Evolutionary conservation across 2,113 vertebrate species (phyloP).

Genomic region (Hemiprocne comata): DNA sequence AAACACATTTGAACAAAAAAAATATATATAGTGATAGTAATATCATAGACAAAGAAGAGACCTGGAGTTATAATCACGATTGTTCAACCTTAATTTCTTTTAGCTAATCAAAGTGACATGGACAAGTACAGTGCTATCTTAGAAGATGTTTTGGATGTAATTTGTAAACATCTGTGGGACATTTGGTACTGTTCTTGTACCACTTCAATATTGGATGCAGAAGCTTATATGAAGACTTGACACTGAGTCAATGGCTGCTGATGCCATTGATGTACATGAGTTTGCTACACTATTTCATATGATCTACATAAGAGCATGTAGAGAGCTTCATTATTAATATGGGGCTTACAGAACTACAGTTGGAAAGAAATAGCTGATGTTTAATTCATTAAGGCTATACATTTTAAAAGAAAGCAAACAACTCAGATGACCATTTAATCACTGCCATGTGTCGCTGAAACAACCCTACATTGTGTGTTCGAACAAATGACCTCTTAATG

Average conservation of each 20-base stretch:
- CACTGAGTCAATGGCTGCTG: background rate
- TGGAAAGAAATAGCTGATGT: background rate
- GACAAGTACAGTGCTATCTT: background rate
- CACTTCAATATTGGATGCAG: background rate
- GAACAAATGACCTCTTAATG: conserved; percentile 18
- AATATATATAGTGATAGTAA: too few relatives aligned
- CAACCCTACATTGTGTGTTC: background rate
- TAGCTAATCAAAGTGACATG: background rate
- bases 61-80: background rate
- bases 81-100: background rate
- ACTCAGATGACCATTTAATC: conserved; percentile 24
- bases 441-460: background rate
- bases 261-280: background rate
- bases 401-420: background rate
- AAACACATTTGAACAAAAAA: background rate
- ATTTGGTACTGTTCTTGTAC: background rate
- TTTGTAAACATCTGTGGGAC: background rate
- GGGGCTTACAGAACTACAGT: background rate
- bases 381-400: background rate
- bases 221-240: background rate
- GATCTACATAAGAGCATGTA: background rate
- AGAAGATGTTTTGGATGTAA: background rate
- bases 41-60: background rate
- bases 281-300: background rate
- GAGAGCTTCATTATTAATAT: background rate